phyloP scores from a whole-genome alignment of 2,888 invertebrate genomes.

The Deilephila porcellus region DNA sequence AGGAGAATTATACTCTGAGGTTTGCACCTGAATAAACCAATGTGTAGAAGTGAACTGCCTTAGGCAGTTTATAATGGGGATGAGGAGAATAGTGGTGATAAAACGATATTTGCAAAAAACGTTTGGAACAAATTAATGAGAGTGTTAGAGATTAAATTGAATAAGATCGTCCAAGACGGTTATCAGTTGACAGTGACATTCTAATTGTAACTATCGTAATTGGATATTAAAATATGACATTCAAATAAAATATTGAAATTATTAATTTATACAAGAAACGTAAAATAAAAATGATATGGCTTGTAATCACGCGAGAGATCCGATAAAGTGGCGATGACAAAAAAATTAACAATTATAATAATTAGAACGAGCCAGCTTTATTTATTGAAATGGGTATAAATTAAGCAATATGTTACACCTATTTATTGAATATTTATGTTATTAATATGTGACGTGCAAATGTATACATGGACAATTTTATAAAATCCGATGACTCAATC shows the following conservation, averaged over 20 bases:
- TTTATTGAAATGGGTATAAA: constrained; percentile 19
- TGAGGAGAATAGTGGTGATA: background rate
- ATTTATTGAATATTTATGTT: constrained; percentile 24
- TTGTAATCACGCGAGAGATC: background rate
- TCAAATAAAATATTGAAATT: background rate
- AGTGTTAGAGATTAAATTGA: background rate
- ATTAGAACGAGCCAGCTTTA: background rate
- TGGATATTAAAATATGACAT: background rate
- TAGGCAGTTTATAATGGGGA: too few relatives aligned
- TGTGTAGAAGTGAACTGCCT: too few relatives aligned
- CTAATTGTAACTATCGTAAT: background rate
- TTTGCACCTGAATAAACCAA: too few relatives aligned
- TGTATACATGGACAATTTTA: background rate
- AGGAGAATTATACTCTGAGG: too few relatives aligned
- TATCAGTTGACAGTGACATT: background rate
- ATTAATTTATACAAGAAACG: background rate
- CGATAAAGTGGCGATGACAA: constrained; percentile 5
- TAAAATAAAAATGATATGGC: constrained; percentile 10
- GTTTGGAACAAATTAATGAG: background rate
- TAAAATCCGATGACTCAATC: constrained; percentile 12
- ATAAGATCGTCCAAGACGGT: background rate
- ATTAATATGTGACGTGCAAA: constrained; percentile 5
- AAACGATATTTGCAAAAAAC: background rate
- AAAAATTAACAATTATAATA: constrained; percentile 19
- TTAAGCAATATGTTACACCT: constrained; percentile 19